Percentiles rank a stretch among this genome's conserved stretches.
These are phyloP conservation scores for Bombus difficillimus DNA, from an alignment of 1,140 invertebrate genomes.

Conservation along the genomic window DNA sequence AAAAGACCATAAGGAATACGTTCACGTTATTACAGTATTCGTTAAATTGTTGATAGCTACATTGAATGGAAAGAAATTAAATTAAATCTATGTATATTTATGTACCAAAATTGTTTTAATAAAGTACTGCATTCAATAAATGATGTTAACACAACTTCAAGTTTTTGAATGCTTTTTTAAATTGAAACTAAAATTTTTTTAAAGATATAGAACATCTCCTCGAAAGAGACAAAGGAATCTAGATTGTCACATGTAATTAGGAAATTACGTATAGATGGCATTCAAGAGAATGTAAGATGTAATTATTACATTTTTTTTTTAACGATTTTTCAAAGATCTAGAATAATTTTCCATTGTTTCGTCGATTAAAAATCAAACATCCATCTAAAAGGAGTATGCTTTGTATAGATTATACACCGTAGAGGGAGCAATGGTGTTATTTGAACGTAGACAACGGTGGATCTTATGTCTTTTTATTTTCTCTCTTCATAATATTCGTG, in stretches of 20 bases:
- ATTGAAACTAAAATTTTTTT: neutral
- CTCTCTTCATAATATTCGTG: constrained; percentile 73
- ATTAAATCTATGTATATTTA: constrained; percentile 78
- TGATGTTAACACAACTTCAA: constrained; percentile 51
- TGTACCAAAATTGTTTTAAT: constrained; percentile 80
- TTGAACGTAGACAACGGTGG: constrained; percentile 16
- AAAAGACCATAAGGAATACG: constrained; percentile 46
- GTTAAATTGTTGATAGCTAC: constrained; percentile 68
- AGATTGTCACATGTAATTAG: no score
- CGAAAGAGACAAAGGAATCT: no score
- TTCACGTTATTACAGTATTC: constrained; percentile 53
- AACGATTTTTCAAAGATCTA: no score
- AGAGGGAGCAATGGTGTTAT: no score
- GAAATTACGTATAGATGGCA: no score
- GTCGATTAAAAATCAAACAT: neutral
- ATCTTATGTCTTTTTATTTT: constrained; percentile 73
- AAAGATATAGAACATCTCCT: neutral
- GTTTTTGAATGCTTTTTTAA: neutral
- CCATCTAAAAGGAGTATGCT: neutral
- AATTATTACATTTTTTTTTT: no score
- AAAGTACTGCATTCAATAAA: constrained; percentile 77
- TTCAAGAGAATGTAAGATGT: no score
- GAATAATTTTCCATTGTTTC: neutral
- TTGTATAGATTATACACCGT: neutral
- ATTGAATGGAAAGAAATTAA: constrained; percentile 67